A percentile compares a stretch with the other conserved stretches of the same genome.
Evolutionary conservation across 2,797 vertebrate species (phyloP).

Genomic region (Crax fasciolata): DNA sequence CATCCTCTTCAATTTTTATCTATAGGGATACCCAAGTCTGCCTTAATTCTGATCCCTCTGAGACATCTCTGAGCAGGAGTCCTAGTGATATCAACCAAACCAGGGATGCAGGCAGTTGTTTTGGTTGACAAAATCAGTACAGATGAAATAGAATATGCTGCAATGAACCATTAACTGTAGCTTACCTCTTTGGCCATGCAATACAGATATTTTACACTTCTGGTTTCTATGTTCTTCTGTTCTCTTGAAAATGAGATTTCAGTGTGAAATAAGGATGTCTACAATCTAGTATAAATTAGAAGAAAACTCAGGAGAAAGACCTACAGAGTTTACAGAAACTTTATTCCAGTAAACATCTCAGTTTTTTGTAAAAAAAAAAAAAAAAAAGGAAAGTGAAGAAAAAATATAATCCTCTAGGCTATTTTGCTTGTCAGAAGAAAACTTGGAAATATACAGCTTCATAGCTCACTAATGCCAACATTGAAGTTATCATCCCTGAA

Average conservation of each 20-base stretch:
- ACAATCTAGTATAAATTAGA: not conserved
- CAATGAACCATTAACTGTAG: not conserved
- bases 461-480: not conserved
- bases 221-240: not conserved
- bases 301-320: rapidly evolving
- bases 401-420: not conserved
- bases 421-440: not conserved
- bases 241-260: not conserved
- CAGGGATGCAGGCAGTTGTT: not conserved
- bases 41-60: not conserved
- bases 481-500: not conserved
- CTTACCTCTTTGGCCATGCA: not conserved
- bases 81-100: not conserved
- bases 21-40: not conserved
- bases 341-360: not conserved
- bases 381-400: not conserved
- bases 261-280: not conserved
- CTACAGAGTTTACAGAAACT: not conserved
- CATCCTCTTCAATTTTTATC: not conserved
- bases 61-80: not conserved
- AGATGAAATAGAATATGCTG: not conserved
- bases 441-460: not conserved
- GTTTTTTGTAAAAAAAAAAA: not conserved
- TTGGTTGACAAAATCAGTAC: no score
- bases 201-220: not conserved